Base-by-base conservation (phyloP, 2,888 invertebrate species). In the Acronicta psi region DNA sequence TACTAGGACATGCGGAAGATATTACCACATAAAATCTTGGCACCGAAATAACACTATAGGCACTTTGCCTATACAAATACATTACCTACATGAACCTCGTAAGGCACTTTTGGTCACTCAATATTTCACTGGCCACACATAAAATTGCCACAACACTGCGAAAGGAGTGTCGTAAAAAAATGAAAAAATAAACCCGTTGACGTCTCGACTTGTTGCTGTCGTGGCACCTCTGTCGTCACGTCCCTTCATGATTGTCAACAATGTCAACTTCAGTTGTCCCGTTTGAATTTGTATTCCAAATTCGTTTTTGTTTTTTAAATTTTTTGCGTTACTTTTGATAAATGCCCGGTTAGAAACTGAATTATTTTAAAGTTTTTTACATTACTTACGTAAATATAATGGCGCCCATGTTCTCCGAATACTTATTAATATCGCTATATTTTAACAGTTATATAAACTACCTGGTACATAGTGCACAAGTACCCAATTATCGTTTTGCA, bases 161-260 rank as follows among this genome's bases (percentile, higher is more conserved):
- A 44, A 57, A 45, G 40, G 43, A 38, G 20, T 69, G 17, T 74
- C 65, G 75, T 70, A 77, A 75, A 73, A 74, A 69, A 63, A 34
- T 7, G 17, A 31, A 59, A 63, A 72, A 69, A 77, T 63, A 59
- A 43, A 69, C 41, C 31, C 44, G 69, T 69, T 73, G 52, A 51
- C 36, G 61, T 60, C 29, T 45, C 46, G 25, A 73, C 73, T 77
- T 73, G 73, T 73, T 77, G 78, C 78, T 56, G 41, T 16, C 57
- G 23, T 40, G 75, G 59, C 46, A 55, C 47, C 40, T 45, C 17
- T 44, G 46, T 34, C 46, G 50, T 44, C 58, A 55, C 59, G 57
- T 57, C 57, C 53, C 37, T 43, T 47, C 58, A 65, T 58, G 40
- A 50, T 34, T 52, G 54, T 55, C 54, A 59, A 75, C 52, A 50